A percentile compares a stretch with the other conserved stretches of the same genome.
These are phyloP conservation scores for Novumbra hubbsi DNA, from an alignment of 2,797 vertebrate genomes.

Conservation along the genomic window DNA sequence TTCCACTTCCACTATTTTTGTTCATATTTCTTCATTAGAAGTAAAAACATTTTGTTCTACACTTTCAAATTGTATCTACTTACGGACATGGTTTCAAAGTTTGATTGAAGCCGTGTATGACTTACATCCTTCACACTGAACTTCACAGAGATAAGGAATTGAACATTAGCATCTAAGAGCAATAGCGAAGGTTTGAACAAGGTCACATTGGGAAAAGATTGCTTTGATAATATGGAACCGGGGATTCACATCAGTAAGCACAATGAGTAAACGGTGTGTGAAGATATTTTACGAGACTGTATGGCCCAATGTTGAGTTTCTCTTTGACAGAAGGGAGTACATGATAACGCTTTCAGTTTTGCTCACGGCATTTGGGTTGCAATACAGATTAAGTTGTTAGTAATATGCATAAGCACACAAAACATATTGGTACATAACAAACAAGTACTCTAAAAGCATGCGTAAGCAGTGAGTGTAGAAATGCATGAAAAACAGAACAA, in stretches of 20 bases:
- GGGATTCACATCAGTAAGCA: no score
- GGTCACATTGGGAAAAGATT: background rate
- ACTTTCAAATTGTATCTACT: background rate
- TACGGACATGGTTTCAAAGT: background rate
- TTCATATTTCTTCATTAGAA: background rate
- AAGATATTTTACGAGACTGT: no score
- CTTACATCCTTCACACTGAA: background rate
- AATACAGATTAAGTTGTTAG: background rate
- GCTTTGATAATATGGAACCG: background rate
- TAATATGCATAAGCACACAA: background rate
- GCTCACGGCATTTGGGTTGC: background rate
- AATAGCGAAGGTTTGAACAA: background rate
- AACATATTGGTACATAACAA: background rate
- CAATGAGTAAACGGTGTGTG: no score
- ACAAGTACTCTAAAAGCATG: background rate
- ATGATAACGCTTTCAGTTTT: background rate
- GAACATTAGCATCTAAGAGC: background rate
- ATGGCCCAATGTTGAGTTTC: background rate
- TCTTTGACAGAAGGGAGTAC: background rate
- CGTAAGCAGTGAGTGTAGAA: background rate
- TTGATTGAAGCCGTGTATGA: background rate
- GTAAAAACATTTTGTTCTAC: background rate
- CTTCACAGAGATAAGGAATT: background rate
- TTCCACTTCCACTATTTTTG: background rate
- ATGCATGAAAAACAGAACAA: background rate